Base-by-base conservation (phyloP, 2,888 invertebrate genomes). In the Drosophila anomelani region DNA sequence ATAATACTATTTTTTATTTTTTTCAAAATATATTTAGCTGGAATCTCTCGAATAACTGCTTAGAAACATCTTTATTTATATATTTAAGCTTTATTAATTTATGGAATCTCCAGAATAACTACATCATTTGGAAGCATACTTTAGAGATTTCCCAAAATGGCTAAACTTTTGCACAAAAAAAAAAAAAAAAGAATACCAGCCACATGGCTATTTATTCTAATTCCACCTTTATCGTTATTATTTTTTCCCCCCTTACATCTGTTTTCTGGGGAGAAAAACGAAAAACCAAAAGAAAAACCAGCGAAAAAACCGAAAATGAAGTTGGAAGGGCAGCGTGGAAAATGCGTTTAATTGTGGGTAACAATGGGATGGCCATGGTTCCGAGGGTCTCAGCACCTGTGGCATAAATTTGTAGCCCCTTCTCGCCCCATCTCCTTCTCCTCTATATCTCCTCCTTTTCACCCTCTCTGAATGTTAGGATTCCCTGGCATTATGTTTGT, bases 261-360 rank as follows among this genome's bases (percentile, higher is more conserved):
- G 43, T 66, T 53, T 46, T 17, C 17, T 13, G n/a, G 8, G 6
- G n/a, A 8, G 9, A 15, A 20, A 36, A 13, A 32, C 32, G 3
- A 32, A 23, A 46, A 32, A 29, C 3, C 7, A 15, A 34, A 23
- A 46, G 9, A n/a, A 17, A 17, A 13, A 58, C 41, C 23, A 49
- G 1, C 4, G n/a, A n/a, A 8, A n/a, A 29, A 29, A 29, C 20
- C 46, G 41, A 44, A 58, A 26, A 81, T 85, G 58, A 73, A 68
- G 72, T 68, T 75, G 12, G 60, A 32, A 49, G 34, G 46, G 23
- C 55, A 55, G 64, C 47, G 46, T 57, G 43, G 56, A 51, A 83
- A 83, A 78, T 71, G 73, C 58, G 75, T 73, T 82, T 80, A 75
- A 76, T 85, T 83, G 73, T 57, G 78, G 71, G 56, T 77, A 70